Conservation (phyloP, 2,888 invertebrate species). For the Laothoe populi region DNA sequence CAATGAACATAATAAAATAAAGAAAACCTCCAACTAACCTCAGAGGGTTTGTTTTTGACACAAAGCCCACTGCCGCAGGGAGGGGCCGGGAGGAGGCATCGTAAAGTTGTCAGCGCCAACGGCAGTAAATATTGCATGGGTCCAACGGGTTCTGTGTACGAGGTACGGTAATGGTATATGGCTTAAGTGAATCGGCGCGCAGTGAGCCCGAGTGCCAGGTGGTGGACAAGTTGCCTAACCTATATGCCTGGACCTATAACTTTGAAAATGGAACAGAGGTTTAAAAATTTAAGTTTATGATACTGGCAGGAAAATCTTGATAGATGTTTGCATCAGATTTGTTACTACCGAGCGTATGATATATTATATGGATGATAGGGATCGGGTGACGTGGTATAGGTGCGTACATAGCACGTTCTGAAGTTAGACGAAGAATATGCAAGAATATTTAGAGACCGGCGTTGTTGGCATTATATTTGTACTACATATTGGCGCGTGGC, state of each 20-base stretch:
- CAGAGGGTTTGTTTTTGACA: slow-evolving; percentile 45
- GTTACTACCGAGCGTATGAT: too few species aligned
- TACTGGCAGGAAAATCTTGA: too few species aligned
- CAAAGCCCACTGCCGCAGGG: slow-evolving; percentile 36
- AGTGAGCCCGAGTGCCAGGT: neutral
- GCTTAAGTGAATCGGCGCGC: slow-evolving; percentile 10
- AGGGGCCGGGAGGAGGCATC: slow-evolving; percentile 29
- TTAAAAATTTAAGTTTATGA: too few species aligned
- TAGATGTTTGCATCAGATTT: too few species aligned
- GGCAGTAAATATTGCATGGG: slow-evolving; percentile 46
- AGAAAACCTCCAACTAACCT: slow-evolving; percentile 46
- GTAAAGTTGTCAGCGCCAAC: slow-evolving; percentile 52
- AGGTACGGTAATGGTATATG: slow-evolving; percentile 22
- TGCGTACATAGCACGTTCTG: too few species aligned
- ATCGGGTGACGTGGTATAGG: too few species aligned
- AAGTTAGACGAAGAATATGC: too few species aligned
- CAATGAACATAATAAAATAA: slow-evolving; percentile 47
- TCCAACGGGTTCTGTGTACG: slow-evolving; percentile 20
- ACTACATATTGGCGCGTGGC: too few species aligned
- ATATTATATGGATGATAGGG: too few species aligned
- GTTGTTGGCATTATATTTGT: too few species aligned
- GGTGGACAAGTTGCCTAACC: slow-evolving; percentile 3
- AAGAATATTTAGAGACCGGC: too few species aligned
- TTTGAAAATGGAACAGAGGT: neutral
- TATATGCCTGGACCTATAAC: neutral